Evolutionary conservation across 2,888 invertebrate genomes (phyloP).

Genomic region (Ligdia adustata): DNA sequence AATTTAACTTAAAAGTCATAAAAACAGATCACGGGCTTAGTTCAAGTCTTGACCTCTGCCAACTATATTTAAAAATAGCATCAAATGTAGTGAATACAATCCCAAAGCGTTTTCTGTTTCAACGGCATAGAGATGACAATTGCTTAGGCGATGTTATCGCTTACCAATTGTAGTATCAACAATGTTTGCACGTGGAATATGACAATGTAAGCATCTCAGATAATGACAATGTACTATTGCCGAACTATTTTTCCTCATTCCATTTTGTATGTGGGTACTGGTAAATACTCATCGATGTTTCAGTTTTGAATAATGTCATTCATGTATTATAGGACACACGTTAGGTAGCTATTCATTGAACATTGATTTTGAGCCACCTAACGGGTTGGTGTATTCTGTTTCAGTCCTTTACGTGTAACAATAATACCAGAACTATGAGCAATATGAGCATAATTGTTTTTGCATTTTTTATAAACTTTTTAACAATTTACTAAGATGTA

Average conservation of each 20-base stretch:
- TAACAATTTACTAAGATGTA: too few relatives aligned
- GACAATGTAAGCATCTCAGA: constrained; percentile 11
- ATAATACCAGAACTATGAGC: too few relatives aligned
- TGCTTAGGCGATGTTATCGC: constrained; percentile 15
- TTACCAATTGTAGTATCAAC: constrained; percentile 13
- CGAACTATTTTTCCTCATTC: constrained; percentile 4
- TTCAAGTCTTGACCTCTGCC: constrained; percentile 10
- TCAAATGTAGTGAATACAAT: constrained; percentile 13
- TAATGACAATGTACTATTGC: constrained; percentile 6
- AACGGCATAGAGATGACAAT: constrained; percentile 7
- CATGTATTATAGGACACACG: too few relatives aligned
- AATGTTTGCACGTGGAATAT: constrained; percentile 15
- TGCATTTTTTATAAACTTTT: too few relatives aligned
- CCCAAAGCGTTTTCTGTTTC: constrained; percentile 18
- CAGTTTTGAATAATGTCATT: constrained; percentile 7
- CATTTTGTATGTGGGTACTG: constrained; percentile 1
- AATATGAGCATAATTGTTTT: too few relatives aligned
- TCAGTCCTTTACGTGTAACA: too few relatives aligned
- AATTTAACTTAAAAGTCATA: too few relatives aligned
- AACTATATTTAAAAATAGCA: constrained; percentile 12
- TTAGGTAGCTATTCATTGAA: too few relatives aligned
- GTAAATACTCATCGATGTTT: constrained; percentile 1
- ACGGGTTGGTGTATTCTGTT: too few relatives aligned
- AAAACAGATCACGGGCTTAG: not conserved
- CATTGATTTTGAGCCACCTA: too few relatives aligned